Evolutionary conservation across 1,140 invertebrate species (phyloP).

Genomic region (Hydropsyche tenuis): DNA sequence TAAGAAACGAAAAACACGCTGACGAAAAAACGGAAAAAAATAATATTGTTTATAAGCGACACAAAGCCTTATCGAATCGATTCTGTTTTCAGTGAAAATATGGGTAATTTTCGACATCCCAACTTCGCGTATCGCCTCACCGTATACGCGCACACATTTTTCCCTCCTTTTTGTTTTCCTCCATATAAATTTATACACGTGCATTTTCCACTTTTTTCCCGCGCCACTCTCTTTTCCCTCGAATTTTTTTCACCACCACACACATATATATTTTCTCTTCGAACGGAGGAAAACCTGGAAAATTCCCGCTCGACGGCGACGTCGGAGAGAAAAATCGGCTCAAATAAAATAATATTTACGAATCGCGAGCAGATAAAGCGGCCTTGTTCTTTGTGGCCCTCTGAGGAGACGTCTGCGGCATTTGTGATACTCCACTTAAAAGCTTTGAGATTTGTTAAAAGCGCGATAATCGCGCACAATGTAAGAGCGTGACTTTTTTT

Average conservation of each 20-base stretch:
- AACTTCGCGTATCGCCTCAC: neutral
- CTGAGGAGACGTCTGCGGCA: conserved; percentile 9
- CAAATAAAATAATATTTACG: conserved; percentile 21
- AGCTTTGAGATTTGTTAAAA: conserved; percentile 22
- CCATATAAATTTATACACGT: too few relatives aligned
- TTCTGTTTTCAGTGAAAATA: conserved; percentile 15
- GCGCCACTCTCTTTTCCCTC: neutral
- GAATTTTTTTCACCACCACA: neutral
- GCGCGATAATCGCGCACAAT: conserved; percentile 14
- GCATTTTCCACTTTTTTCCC: too few relatives aligned
- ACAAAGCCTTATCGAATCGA: conserved; percentile 17
- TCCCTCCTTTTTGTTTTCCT: too few relatives aligned
- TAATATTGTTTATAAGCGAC: conserved; percentile 3
- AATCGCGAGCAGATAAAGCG: conserved; percentile 17
- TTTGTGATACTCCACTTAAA: conserved; percentile 20
- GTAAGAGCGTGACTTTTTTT: conserved; percentile 3
- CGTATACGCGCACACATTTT: too few relatives aligned
- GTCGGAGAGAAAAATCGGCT: conserved; percentile 2
- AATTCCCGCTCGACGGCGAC: neutral
- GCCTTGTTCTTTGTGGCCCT: conserved; percentile 11
- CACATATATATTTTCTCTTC: neutral
- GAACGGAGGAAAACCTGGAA: neutral
- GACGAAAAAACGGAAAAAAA: neutral
- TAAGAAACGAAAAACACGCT: too few relatives aligned
- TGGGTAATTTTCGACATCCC: conserved; percentile 14